phyloP scores from a whole-genome alignment of 2,797 vertebrate species.

The Premnoplex brunnescens region DNA sequence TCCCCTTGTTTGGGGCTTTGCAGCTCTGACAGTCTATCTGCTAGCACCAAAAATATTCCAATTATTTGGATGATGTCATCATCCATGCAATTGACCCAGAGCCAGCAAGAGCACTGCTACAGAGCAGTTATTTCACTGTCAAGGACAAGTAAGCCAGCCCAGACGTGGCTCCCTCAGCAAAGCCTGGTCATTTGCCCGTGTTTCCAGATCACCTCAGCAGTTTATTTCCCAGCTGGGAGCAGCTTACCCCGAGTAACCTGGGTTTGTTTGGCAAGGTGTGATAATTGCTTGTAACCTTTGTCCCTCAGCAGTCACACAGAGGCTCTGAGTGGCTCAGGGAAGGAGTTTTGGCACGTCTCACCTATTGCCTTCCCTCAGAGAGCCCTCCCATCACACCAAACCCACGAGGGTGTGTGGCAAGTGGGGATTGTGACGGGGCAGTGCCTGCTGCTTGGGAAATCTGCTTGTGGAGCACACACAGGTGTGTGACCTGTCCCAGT shows the following conservation, averaged over 20 bases:
- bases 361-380: background rate
- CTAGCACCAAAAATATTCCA: background rate
- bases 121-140: background rate
- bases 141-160: background rate
- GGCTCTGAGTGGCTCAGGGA: background rate
- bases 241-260: background rate
- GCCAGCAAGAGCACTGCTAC: background rate
- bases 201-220: background rate
- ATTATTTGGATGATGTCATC: constrained; percentile 13
- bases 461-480: background rate
- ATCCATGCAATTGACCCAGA: background rate
- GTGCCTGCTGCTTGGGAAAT: background rate
- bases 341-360: background rate
- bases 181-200: background rate
- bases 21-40: background rate
- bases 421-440: background rate
- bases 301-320: background rate
- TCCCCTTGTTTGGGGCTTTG: background rate
- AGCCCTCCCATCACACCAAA: background rate
- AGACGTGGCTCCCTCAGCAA: background rate
- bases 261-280: background rate
- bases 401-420: background rate
- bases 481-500: background rate
- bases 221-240: background rate
- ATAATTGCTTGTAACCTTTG: background rate